Evolutionary conservation across 2,797 vertebrate genomes (phyloP).

Genomic region (Lates japonicus): DNA sequence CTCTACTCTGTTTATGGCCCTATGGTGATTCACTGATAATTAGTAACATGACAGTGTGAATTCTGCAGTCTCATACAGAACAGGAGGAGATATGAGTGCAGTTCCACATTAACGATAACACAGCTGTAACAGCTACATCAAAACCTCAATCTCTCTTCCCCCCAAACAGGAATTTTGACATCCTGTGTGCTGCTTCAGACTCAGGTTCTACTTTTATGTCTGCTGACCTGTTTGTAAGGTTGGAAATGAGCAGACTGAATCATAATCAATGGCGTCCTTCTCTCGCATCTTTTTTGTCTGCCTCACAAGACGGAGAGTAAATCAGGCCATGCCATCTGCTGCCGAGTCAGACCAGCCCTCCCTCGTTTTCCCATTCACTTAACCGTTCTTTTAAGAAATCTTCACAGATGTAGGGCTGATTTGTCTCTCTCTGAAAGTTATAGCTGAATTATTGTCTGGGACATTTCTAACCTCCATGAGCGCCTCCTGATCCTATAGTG

Average conservation of each 20-base stretch:
- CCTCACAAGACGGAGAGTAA: slow-evolving; percentile 50
- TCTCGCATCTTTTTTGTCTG: slow-evolving; percentile 43
- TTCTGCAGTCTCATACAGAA: slow-evolving; percentile 99
- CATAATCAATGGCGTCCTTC: slow-evolving; percentile 1
- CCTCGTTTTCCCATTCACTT: slow-evolving; percentile 9
- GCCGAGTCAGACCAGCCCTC: slow-evolving; percentile 14
- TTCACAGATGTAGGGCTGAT: background rate
- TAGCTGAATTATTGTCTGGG: background rate
- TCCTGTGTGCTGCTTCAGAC: background rate
- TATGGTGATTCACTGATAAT: slow-evolving; percentile 99
- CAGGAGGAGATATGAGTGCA: slow-evolving; percentile 88
- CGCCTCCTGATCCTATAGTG: slow-evolving; percentile 24
- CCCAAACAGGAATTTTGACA: background rate
- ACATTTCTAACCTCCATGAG: slow-evolving; percentile 31
- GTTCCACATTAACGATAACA: too few species aligned
- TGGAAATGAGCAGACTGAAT: slow-evolving; percentile 13
- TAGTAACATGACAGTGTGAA: slow-evolving; percentile 99
- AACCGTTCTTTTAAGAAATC: slow-evolving; percentile 11
- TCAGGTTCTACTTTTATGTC: background rate
- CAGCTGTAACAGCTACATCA: background rate
- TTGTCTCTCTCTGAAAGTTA: slow-evolving; percentile 5
- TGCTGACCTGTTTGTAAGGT: slow-evolving; percentile 9
- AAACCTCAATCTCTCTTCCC: slow-evolving; percentile 2
- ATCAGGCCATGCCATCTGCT: slow-evolving; percentile 64
- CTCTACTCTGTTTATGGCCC: slow-evolving; percentile 99